A percentile compares a stretch with the other conserved stretches of the same genome.
These are phyloP conservation scores for Trematocara unimaculatum DNA, from an alignment of 2,113 vertebrate genomes.

Conservation along the genomic window DNA sequence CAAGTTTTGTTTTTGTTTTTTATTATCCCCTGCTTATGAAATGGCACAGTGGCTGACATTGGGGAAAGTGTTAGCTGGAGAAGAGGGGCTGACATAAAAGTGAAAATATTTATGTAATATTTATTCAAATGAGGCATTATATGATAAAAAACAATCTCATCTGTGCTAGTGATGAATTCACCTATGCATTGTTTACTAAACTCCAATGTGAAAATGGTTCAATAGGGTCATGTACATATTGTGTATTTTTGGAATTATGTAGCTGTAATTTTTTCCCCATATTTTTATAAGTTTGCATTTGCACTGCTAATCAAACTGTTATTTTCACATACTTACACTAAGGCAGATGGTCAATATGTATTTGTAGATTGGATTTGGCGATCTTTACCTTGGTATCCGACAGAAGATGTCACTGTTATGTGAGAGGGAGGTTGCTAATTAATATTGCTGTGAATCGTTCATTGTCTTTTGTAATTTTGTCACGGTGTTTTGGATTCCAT, in stretches of 20 bases:
- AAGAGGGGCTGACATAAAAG: slow-evolving; percentile 8
- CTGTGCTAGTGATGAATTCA: slow-evolving; percentile 62
- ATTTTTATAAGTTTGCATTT: slow-evolving; percentile 51
- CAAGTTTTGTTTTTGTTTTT: not conserved
- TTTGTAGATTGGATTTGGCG: not conserved
- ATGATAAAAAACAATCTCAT: slow-evolving; percentile 40
- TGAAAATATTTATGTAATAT: slow-evolving; percentile 59
- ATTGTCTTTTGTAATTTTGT: slow-evolving; percentile 30
- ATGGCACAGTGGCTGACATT: not conserved
- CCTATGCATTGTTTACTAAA: slow-evolving; percentile 69
- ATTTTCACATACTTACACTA: slow-evolving; percentile 7
- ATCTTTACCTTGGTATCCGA: not conserved
- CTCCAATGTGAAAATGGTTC: slow-evolving; percentile 57
- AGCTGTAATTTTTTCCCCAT: slow-evolving; percentile 38
- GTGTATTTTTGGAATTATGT: slow-evolving; percentile 43
- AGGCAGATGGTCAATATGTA: not conserved
- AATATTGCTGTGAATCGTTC: slow-evolving; percentile 22
- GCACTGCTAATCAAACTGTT: slow-evolving; percentile 30
- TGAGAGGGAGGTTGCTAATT: slow-evolving; percentile 27
- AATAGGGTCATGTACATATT: slow-evolving; percentile 55
- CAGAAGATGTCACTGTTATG: not conserved
- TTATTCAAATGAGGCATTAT: slow-evolving; percentile 62
- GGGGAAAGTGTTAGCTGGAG: not conserved
- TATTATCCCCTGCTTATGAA: not conserved
- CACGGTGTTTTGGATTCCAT: not conserved